Evolutionary conservation across 92 coral and sea anemone genomes (phyloP).

Genomic region (Porites rus): DNA sequence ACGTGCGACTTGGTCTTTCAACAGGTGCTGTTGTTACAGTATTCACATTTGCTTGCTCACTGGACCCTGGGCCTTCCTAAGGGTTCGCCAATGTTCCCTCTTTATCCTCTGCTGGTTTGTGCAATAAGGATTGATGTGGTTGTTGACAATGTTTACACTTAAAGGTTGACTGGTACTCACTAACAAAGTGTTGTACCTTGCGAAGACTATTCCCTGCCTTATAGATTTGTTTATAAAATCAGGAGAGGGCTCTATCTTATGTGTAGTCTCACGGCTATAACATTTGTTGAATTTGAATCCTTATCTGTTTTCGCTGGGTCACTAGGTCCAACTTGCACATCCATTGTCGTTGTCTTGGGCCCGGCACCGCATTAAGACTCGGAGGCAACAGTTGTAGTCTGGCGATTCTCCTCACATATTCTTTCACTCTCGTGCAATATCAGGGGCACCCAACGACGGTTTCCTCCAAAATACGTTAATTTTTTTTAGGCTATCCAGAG

Average conservation of each 20-base stretch:
- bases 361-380: background rate
- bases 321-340: too few species aligned
- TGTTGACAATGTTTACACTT: conserved; percentile 59
- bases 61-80: background rate
- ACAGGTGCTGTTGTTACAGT: conserved; percentile 18
- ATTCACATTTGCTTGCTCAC: conserved; percentile 14
- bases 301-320: background rate
- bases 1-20: conserved; percentile 25
- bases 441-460: too few species aligned
- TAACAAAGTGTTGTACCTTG: conserved; percentile 38
- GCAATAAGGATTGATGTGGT: conserved; percentile 65
- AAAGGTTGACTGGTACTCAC: conserved; percentile 46
- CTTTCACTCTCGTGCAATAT: too few species aligned
- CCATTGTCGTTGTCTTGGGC: background rate
- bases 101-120: conserved; percentile 54
- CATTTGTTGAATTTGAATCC: conserved; percentile 18
- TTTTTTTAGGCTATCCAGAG: too few species aligned
- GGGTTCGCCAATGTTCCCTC: background rate
- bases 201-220: conserved; percentile 31
- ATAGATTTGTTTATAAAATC: conserved; percentile 15
- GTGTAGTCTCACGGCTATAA: conserved; percentile 16
- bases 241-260: conserved; percentile 53
- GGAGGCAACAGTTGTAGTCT: too few species aligned
- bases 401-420: too few species aligned
- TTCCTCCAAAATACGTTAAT: too few species aligned